phyloP scores from a whole-genome alignment of 2,888 invertebrate species.

The Drosophila rubida region DNA sequence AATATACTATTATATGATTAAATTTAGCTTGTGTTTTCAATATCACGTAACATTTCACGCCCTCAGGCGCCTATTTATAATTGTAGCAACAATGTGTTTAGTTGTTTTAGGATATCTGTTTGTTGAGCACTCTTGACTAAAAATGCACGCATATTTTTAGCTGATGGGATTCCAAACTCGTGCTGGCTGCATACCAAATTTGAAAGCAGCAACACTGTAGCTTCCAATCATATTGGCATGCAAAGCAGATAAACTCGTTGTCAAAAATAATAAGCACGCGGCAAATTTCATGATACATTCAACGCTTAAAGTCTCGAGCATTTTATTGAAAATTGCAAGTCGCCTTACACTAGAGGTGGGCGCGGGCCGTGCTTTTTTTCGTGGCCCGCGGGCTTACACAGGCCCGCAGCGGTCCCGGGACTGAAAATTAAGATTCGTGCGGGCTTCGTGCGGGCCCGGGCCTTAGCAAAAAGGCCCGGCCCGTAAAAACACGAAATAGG shows the following conservation, averaged over 20 bases:
- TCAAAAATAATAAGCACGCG: background rate
- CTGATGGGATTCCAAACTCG: constrained; percentile 7
- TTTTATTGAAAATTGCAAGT: background rate
- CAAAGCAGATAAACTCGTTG: background rate
- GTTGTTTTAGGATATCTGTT: background rate
- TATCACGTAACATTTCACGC: background rate
- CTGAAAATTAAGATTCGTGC: no score
- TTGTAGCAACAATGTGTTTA: background rate
- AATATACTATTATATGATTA: background rate
- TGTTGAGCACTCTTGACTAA: background rate
- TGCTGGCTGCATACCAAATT: constrained; percentile 10
- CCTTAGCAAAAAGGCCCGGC: no score
- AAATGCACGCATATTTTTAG: constrained; percentile 15
- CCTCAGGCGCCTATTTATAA: background rate
- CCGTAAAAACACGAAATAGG: no score
- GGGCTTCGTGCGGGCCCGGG: no score
- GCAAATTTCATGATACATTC: no score
- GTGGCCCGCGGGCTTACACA: no score
- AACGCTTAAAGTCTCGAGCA: background rate
- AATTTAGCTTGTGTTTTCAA: background rate
- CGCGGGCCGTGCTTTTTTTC: no score
- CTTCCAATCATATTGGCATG: constrained; percentile 4
- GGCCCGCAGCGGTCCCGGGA: no score
- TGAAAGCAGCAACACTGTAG: background rate
- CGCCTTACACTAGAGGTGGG: no score